Evolutionary conservation across 1,140 invertebrate species (phyloP).

Genomic region (Aphaenogaster rudis): DNA sequence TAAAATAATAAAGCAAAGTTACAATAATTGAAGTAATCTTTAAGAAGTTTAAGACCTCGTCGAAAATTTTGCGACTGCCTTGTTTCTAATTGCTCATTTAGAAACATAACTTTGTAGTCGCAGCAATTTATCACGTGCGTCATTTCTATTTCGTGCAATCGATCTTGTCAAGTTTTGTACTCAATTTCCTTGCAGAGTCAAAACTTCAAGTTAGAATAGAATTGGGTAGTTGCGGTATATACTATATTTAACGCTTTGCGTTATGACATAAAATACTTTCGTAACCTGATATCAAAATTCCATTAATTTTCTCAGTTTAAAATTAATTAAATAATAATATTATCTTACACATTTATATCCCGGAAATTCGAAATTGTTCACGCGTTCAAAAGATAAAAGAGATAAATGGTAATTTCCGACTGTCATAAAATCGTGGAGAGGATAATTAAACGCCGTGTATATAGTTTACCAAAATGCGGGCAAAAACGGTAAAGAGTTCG

Average conservation of each 20-base stretch:
- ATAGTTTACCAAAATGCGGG: neutral
- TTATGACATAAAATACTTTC: neutral
- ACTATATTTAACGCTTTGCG: neutral
- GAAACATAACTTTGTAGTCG: constrained; percentile 34
- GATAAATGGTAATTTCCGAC: neutral
- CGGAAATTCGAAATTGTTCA: neutral
- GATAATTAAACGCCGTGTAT: constrained; percentile 4
- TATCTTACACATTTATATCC: neutral
- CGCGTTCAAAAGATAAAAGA: neutral
- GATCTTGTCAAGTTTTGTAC: constrained; percentile 21
- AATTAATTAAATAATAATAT: constrained; percentile 16
- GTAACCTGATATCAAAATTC: neutral
- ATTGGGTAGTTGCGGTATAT: neutral
- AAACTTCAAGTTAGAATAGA: neutral
- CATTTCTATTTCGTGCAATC: constrained; percentile 19
- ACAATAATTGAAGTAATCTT: neutral
- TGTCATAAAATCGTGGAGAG: neutral
- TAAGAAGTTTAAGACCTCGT: neutral
- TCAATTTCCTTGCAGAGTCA: neutral
- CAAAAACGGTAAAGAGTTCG: neutral
- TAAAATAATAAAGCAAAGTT: neutral
- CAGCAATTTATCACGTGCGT: constrained; percentile 30
- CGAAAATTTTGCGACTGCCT: constrained; percentile 5
- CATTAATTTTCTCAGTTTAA: constrained; percentile 3
- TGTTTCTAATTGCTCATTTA: constrained; percentile 13